A percentile compares a stretch with the other conserved stretches of the same genome.
Evolutionary conservation across 1,140 invertebrate genomes (phyloP).

Genomic region (Spodoptera frugiperda): DNA sequence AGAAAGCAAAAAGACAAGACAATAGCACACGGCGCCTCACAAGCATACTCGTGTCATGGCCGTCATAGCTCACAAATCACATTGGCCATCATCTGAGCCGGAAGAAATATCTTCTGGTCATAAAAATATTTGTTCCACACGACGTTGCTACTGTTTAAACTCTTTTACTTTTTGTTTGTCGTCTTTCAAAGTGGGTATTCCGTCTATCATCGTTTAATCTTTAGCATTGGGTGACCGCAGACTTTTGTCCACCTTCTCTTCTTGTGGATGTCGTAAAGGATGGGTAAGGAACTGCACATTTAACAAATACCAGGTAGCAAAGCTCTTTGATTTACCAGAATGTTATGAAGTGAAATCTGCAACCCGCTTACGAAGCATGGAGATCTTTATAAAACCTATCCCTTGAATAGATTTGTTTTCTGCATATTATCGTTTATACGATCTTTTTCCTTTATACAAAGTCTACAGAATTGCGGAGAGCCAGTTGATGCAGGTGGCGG

Average conservation of each 20-base stretch:
- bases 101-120: slow-evolving; percentile 5
- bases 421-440: no score
- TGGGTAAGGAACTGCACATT: no score
- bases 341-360: no score
- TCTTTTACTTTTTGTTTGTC: background rate
- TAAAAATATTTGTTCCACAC: slow-evolving; percentile 20
- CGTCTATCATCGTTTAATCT: background rate
- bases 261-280: background rate
- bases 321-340: no score
- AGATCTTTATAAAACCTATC: no score
- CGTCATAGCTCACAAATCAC: slow-evolving; percentile 17
- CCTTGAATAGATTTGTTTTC: no score
- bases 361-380: no score
- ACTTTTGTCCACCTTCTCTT: no score
- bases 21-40: background rate
- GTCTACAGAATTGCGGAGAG: no score
- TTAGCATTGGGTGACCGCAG: background rate
- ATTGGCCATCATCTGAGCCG: background rate
- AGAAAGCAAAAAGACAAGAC: background rate
- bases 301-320: background rate
- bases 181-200: background rate
- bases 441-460: no score
- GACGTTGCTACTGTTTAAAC: background rate
- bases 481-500: no score
- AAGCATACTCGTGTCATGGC: background rate